phyloP scores from a whole-genome alignment of 1,140 invertebrate genomes.

The Lethrus apterus region DNA sequence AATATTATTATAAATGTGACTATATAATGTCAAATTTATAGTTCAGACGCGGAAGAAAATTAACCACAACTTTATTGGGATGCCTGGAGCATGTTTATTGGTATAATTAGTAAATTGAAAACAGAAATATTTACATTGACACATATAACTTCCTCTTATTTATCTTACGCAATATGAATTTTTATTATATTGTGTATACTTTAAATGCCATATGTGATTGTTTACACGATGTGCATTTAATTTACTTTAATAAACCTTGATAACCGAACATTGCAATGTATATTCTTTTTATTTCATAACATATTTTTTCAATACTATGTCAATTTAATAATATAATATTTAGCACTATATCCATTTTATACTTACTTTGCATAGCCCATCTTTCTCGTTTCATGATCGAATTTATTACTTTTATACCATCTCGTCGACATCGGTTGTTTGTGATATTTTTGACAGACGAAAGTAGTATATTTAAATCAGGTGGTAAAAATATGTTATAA shows the following conservation, averaged over 20 bases:
- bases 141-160: background rate
- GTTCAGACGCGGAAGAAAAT: background rate
- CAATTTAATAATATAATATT: background rate
- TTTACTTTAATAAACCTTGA: background rate
- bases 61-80: background rate
- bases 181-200: background rate
- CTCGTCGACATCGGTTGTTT: constrained; percentile 42
- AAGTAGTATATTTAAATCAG: constrained; percentile 3
- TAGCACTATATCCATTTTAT: constrained; percentile 9
- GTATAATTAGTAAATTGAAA: no score
- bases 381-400: constrained; percentile 43
- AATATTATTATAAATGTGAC: background rate
- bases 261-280: background rate
- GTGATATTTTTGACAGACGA: constrained; percentile 13
- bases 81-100: background rate
- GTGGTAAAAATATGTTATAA: constrained; percentile 11
- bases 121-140: no score
- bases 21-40: background rate
- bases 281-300: background rate
- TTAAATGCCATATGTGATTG: background rate
- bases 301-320: background rate
- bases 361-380: constrained; percentile 52
- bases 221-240: background rate
- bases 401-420: constrained; percentile 44
- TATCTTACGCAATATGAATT: background rate